Base-by-base conservation (phyloP, 2,797 vertebrate genomes). In the Sebastes steindachneri region DNA sequence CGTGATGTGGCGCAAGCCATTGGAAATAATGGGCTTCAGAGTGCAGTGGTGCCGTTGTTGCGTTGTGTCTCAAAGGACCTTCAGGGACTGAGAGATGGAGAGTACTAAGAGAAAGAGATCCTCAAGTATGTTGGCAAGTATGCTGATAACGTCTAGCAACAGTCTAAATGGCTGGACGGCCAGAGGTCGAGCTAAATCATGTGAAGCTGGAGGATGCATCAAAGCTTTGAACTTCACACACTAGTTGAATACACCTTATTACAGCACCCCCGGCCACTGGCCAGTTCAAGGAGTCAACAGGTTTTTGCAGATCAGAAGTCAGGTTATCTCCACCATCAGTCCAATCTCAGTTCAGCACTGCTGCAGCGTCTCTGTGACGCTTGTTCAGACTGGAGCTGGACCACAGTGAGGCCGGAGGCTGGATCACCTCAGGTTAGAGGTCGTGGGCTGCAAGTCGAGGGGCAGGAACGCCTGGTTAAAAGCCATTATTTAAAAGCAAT, bases 291-390 rank as follows among this genome's bases (percentile, higher is more conserved):
- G 67, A 64, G 82, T 28, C 45, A 48, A 8, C 7, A 28, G 8
- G 8, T 31, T 28, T 65, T 28, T 65, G 48, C 60, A 26, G 68
- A 82, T 4, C 67, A 63, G 51, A 63, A 45, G 45, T 48, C 41
- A 87, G 83, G 84, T 93, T 86, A 90, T 92, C 90, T 72, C 53
- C 31, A 51, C 73, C 35, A 88, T 86, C 80, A 66, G 59, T 68
- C 55, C 83, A 33, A 71, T 73, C 73, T 82, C 70, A 75, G 33
- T 37, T 29, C 54, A 59, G 14, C 62, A 60, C 37, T 59, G 14
- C 66, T 51, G 59, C 76, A 31, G 79, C 28, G 4, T 73, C 66
- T 73, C 71, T 75, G 51, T 26, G 55, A 62, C 80, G 66, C 73
- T 81, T 87, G 75, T 75, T 81, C 83, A 86, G 84, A 76, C 84